These are phyloP conservation scores for Leptinotarsa lineolata DNA, from an alignment of 1,140 invertebrate genomes.

Conservation along the genomic window DNA sequence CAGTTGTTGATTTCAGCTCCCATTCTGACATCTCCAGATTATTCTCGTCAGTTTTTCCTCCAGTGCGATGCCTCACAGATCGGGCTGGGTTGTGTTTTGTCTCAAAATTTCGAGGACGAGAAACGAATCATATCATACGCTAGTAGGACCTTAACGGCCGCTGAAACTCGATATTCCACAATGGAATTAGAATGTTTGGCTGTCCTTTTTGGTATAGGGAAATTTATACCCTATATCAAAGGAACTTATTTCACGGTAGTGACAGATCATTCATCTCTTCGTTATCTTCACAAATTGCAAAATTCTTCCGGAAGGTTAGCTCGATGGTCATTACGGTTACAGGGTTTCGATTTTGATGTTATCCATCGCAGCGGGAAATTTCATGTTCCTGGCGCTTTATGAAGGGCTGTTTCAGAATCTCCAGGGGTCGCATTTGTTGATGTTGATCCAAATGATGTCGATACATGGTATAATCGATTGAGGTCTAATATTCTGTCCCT, in stretches of 20 bases:
- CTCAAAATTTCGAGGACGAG: constrained; percentile 37
- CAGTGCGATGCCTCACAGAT: constrained; percentile 38
- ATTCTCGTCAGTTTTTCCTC: constrained; percentile 8
- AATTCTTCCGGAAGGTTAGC: too few relatives aligned
- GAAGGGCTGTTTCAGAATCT: too few relatives aligned
- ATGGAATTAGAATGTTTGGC: constrained; percentile 53
- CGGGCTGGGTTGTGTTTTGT: constrained; percentile 46
- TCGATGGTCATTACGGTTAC: too few relatives aligned
- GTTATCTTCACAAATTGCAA: too few relatives aligned
- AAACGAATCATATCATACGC: constrained; percentile 53
- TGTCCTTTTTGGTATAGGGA: constrained; percentile 31
- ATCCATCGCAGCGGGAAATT: not conserved
- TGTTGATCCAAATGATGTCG: not conserved
- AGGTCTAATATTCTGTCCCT: too few relatives aligned
- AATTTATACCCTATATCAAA: too few relatives aligned
- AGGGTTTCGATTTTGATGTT: constrained; percentile 5
- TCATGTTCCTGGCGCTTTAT: too few relatives aligned
- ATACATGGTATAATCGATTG: not conserved
- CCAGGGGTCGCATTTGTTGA: too few relatives aligned
- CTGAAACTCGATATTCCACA: constrained; percentile 55
- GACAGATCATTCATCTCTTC: too few relatives aligned
- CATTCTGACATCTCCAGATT: constrained; percentile 29
- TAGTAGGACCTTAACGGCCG: constrained; percentile 48
- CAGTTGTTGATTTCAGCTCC: not conserved
- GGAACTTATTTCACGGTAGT: too few relatives aligned